A percentile compares a stretch with the other conserved stretches of the same genome.
Conservation (phyloP, 2,113 vertebrate genomes). For the Eonycteris spelaea region DNA sequence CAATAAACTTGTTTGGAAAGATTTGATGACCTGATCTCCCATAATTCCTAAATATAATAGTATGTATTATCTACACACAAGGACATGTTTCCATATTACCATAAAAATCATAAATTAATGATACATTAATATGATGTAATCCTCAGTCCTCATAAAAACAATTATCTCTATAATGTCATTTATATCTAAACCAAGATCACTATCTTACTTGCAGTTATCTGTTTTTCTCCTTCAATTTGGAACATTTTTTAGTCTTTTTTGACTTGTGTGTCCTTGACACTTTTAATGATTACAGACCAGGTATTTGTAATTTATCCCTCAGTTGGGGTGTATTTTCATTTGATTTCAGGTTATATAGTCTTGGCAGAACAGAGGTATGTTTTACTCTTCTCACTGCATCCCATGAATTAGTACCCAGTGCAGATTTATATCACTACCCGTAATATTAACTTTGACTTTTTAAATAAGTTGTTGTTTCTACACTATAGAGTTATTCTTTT, state of each 20-base stretch:
- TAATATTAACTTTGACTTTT: neutral
- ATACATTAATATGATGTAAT: neutral
- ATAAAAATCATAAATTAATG: neutral
- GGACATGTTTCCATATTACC: neutral
- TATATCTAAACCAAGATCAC: neutral
- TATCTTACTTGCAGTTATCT: neutral
- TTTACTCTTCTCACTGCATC: neutral
- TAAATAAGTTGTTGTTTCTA: neutral
- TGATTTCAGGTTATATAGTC: neutral
- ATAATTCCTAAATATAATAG: neutral
- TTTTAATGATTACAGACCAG: neutral
- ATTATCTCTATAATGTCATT: neutral
- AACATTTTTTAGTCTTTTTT: neutral
- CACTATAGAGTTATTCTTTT: neutral
- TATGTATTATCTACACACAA: neutral
- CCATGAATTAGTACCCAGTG: neutral
- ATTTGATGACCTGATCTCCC: neutral
- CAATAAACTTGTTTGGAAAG: neutral
- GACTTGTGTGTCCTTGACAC: neutral
- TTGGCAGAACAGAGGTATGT: neutral
- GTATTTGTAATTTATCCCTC: neutral
- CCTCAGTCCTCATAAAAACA: neutral
- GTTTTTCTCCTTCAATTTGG: neutral
- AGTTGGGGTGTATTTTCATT: neutral
- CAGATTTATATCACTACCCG: neutral